phyloP scores from a whole-genome alignment of 2,797 vertebrate species.

The Melanogrammus aeglefinus region DNA sequence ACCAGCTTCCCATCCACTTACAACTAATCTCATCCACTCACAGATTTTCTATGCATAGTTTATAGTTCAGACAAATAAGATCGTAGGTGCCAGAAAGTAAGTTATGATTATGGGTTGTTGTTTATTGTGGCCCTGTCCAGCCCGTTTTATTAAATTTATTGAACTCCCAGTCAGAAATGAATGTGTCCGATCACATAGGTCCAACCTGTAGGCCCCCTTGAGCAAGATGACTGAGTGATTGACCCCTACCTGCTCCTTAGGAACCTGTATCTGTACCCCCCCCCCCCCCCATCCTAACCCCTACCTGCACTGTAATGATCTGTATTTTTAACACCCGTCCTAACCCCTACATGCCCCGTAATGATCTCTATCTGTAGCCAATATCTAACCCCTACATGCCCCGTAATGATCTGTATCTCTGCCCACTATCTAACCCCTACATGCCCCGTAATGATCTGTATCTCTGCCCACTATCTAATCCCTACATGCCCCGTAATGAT shows the following conservation, averaged over 20 bases:
- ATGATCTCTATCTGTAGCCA: neutral
- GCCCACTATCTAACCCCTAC: neutral
- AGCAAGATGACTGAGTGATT: neutral
- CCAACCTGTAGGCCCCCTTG: neutral
- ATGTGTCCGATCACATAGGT: neutral
- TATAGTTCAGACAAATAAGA: neutral
- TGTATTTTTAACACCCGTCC: neutral
- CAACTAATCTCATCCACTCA: neutral
- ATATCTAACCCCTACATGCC: neutral
- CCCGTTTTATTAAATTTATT: neutral
- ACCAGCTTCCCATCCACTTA: neutral
- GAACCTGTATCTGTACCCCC: neutral
- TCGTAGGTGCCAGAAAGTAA: no score
- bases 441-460: neutral
- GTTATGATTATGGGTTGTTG: no score
- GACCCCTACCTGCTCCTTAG: neutral
- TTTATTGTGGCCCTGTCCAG: no score
- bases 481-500: neutral
- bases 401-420: neutral
- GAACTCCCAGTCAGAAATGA: neutral
- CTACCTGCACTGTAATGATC: neutral
- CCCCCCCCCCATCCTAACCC: neutral
- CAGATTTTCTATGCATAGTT: neutral
- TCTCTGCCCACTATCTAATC: neutral
- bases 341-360: neutral